Base-by-base conservation (phyloP, 2,797 vertebrate genomes). In the Chelonia mydas region DNA sequence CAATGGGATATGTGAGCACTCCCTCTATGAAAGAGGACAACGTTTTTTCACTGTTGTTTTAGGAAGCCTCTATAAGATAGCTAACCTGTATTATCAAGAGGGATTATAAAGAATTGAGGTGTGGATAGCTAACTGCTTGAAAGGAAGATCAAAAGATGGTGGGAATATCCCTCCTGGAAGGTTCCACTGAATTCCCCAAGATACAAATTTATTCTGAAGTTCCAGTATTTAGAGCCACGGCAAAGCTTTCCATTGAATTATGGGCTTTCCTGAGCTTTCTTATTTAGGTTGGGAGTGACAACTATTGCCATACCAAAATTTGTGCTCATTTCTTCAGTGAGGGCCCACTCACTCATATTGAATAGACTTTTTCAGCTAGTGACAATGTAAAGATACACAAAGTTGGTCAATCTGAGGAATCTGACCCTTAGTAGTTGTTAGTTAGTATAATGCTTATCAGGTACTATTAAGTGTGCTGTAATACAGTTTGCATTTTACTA, bases 401-500 rank as follows among this genome's bases (percentile, higher is more conserved):
- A 2, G 59, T 91, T 5, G 57, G 37, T 28, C 83, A 85, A 21
- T 37, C 81, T 7, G 2, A 50, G 59, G 78, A 50, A 72, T 17
- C 87, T 23, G 17, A 31, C 21, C 47, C 83, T n/a, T 33, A 15
- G 59, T 16, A 0, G 2, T 53, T 1, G 0, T 37, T 31, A 47
- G 68, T 45, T 6, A 2, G 2, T 5, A 81, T 28, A 57, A 12
- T 57, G 27, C 59, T 53, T 57, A 19, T 15, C 85, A 4, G 0
- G 0, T 33, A 27, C 13, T 0, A 1, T 21, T 61, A 61, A 49
- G 84, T 47, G 9, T 83, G 84, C 80, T 83, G 83, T 85, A 68
- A 4, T 1, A 6, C 0, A 0, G 16, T 23, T 1, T 2, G 31
- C 59, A 61, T 33, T 61, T 61, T 33, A 61, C 59, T 61, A 54